These are phyloP conservation scores for Hirudinaria manillensis DNA, from an alignment of 2,888 invertebrate species.

Conservation along the genomic window DNA sequence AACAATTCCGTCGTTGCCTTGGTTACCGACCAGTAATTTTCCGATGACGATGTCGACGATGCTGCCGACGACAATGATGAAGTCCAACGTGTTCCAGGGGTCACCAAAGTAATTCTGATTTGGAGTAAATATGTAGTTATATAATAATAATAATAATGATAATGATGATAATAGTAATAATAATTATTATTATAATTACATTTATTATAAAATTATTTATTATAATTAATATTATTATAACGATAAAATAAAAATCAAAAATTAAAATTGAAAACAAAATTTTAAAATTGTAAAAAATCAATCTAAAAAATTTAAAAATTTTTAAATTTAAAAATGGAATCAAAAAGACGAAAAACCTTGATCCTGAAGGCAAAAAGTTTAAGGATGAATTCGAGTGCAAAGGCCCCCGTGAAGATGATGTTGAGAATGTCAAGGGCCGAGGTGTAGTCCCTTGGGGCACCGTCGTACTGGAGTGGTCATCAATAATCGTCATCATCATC, in stretches of 20 bases:
- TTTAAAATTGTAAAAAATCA: neutral
- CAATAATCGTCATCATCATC: neutral
- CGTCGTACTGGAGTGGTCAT: constrained; percentile 65
- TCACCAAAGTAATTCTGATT: constrained; percentile 55
- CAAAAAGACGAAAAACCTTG: too few relatives aligned
- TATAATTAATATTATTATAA: too few relatives aligned
- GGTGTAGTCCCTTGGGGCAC: constrained; percentile 76
- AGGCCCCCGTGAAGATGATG: constrained; percentile 95
- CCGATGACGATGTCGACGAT: constrained; percentile 32
- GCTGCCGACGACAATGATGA: constrained; percentile 35
- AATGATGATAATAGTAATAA: too few relatives aligned
- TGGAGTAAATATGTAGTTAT: neutral
- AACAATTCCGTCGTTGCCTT: neutral
- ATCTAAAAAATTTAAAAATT: too few relatives aligned
- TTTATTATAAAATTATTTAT: too few relatives aligned
- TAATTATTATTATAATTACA: too few relatives aligned
- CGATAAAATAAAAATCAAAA: neutral
- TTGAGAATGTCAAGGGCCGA: constrained; percentile 83
- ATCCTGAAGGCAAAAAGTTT: constrained; percentile 94
- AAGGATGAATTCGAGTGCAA: constrained; percentile 93
- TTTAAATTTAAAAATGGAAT: too few relatives aligned
- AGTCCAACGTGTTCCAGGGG: constrained; percentile 49
- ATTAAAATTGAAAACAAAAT: neutral
- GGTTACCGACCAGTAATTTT: constrained; percentile 26
- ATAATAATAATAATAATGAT: too few relatives aligned